phyloP scores from a whole-genome alignment of 1,140 invertebrate species.

The Arctopsyche grandis region DNA sequence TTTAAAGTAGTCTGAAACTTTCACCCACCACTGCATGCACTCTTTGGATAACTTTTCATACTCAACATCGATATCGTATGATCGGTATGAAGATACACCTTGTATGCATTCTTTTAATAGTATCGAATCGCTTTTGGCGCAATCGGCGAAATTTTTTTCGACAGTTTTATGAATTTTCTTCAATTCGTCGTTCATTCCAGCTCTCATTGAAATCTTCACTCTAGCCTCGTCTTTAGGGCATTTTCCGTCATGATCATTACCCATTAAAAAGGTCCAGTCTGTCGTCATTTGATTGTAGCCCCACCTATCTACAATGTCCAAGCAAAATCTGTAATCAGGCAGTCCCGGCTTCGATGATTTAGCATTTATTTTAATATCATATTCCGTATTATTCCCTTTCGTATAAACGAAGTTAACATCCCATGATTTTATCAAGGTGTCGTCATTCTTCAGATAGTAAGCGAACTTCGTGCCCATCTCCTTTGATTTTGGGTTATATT shows the following conservation, averaged over 20 bases:
- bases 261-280: neutral
- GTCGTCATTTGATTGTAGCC: neutral
- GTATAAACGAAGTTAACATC: neutral
- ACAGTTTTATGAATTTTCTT: neutral
- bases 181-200: neutral
- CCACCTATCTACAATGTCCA: neutral
- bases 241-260: neutral
- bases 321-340: neutral
- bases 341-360: neutral
- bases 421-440: neutral
- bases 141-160: neutral
- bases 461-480: neutral
- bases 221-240: neutral
- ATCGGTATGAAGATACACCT: neutral
- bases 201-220: neutral
- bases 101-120: neutral
- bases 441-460: neutral
- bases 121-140: neutral
- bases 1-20: constrained; percentile 2
- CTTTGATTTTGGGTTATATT: no score
- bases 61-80: neutral
- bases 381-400: neutral
- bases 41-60: neutral
- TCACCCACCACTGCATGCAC: neutral
- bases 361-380: neutral